Evolutionary conservation across 2,797 vertebrate species (phyloP), one percentile per base, ranked within the genome.

Genomic region (Oophaga sylvatica): DNA sequence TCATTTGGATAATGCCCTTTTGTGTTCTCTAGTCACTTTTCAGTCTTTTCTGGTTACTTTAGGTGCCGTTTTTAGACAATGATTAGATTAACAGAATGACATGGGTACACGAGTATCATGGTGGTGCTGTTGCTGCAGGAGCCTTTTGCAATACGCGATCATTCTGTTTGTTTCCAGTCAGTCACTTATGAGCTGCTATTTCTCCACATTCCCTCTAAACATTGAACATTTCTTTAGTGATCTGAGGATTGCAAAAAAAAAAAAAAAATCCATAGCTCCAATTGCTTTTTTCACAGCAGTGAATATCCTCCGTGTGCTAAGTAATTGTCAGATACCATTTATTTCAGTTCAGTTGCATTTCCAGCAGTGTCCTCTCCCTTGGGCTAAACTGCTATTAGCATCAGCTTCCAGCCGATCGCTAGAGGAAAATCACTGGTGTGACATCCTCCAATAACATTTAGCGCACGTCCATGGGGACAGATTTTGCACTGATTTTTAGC

Each of bases 281-380:
- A n/a, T 75, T 75, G 41, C 41, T 53, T 75, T 48, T 75, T 22
- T 48, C 22, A 48, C 22, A 53, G 73, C 45, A 48, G 73, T 56
- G 73, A 56, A 76, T 76, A 76, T 76, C 45, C 41, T 45, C 71
- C 5, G 16, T 80, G 78, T 41, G 26, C 78, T 80, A 80, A 80
- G 77, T 80, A 62, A 80, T 60, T 80, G 77, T 62, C 77, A 62
- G 26, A 80, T 80, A 35, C 77, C 77, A 80, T 80, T 80, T 31
- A 60, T 62, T 60, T 80, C 77, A 80, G n/a, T 20, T 35, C 16
- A 20, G 77, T 57, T 22, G 17, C 10, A 80, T 80, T 16, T 63
- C 79, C 60, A 63, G 17, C n/a, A 63, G 79, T 63, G 35, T 45
- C 26, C 10, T 13, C 13, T 80, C 59, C 35, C 60, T 60, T 63